Base-by-base conservation (phyloP, 2,888 invertebrate genomes). In the Byasa hedistus region DNA sequence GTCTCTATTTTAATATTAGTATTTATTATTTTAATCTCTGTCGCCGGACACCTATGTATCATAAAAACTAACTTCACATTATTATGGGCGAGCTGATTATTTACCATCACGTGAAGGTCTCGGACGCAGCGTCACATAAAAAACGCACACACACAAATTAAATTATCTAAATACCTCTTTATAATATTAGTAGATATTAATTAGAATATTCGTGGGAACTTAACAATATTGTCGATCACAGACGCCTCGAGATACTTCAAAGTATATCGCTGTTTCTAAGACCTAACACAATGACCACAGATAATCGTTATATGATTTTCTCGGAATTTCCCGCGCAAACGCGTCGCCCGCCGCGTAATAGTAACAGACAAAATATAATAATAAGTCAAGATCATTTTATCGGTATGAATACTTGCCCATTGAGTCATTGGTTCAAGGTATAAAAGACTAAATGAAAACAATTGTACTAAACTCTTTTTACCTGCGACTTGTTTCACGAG, bases 281-380 rank as follows among this genome's bases (percentile, higher is more conserved):
- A 65, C 39, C 15, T 23, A 52, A 21, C 76, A 78, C 79, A 69
- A 12, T 68, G 79, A 77, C 76, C 56, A 58, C 55, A 55, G 60
- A 61, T 61, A 63, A 69, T 66, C 66, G 57, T 66, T 23, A 61
- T 64, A 69, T 69, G 65, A 64, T 70, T 71, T 77, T 73, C 70
- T 76, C 73, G 72, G 79, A 79, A 79, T 69, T 56, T 36, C 57
- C 39, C 44, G 52, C 36, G 55, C 54, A 54, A 23, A n/a, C 36
- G 52, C 60, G 58, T 52, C 65, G 52, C 59, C 55, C 54, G 21
- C 48, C 59, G 32, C 61, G 27, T 22, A 32, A 55, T 54, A 66
- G 44, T 59, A 27, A 55, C 55, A 24, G 59, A 15, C 39, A 22
- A 58, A 44, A 44, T 44, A 39, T 23, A 56, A 56, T 36, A 57